Evolutionary conservation across 2,888 invertebrate species (phyloP).

Genomic region (Toxonevra muliebris): DNA sequence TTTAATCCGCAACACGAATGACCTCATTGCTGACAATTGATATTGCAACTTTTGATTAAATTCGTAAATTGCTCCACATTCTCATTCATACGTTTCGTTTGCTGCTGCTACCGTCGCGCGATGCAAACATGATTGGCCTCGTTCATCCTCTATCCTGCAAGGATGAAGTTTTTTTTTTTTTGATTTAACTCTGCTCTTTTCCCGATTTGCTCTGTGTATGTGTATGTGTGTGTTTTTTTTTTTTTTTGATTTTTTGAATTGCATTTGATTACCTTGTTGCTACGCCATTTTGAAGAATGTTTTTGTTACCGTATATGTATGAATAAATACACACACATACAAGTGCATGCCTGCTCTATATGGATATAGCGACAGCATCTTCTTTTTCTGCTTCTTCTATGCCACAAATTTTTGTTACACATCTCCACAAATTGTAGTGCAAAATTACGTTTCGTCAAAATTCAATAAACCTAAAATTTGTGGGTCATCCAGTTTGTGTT

Average conservation of each 20-base stretch:
- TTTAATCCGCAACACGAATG: conserved; percentile 52
- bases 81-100: conserved; percentile 1
- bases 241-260: conserved; percentile 33
- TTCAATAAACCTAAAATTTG: conserved; percentile 28
- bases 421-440: conserved; percentile 14
- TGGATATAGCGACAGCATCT: too few species aligned
- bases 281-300: conserved; percentile 12
- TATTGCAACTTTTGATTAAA: conserved; percentile 60
- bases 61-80: conserved; percentile 46
- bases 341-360: not conserved
- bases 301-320: not conserved
- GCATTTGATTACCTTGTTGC: conserved; percentile 56
- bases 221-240: not conserved
- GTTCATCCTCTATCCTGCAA: conserved; percentile 13
- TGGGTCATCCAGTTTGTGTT: conserved; percentile 13
- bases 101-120: not conserved
- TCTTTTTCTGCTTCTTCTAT: too few species aligned
- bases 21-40: conserved; percentile 58
- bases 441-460: conserved; percentile 29
- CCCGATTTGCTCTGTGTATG: not conserved
- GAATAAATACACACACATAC: not conserved
- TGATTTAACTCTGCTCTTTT: too few species aligned
- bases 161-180: too few species aligned
- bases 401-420: not conserved
- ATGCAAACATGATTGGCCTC: conserved; percentile 27